These are phyloP conservation scores for Ptilonorhynchus violaceus DNA, from an alignment of 2,113 vertebrate genomes.

Conservation along the genomic window DNA sequence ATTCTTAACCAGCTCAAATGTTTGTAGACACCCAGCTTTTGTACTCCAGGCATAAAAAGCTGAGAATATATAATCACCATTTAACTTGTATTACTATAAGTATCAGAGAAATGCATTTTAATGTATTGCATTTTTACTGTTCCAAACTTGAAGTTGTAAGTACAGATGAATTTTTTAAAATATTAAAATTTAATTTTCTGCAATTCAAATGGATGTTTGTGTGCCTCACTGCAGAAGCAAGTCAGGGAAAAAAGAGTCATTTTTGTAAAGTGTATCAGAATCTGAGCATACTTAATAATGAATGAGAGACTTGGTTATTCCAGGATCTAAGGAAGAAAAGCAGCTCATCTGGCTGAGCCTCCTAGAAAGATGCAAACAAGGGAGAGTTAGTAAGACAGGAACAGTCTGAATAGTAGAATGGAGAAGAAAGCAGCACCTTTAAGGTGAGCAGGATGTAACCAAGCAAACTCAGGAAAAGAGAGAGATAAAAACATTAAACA, in stretches of 20 bases:
- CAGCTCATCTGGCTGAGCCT: background rate
- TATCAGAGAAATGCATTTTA: background rate
- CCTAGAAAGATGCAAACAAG: background rate
- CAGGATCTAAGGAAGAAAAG: background rate
- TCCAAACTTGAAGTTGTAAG: background rate
- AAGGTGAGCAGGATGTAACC: background rate
- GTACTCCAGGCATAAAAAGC: background rate
- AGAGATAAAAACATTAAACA: background rate
- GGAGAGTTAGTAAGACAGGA: background rate
- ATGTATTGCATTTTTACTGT: background rate
- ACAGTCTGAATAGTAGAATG: background rate
- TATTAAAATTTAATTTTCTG: background rate
- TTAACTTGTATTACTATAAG: background rate
- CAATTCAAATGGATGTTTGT: background rate
- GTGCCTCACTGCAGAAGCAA: background rate
- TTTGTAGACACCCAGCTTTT: background rate
- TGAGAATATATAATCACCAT: background rate
- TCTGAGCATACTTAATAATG: background rate
- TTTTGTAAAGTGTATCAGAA: background rate
- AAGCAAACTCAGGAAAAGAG: background rate
- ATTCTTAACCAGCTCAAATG: background rate
- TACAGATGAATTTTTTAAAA: background rate
- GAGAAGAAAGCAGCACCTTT: background rate
- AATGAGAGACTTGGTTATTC: background rate
- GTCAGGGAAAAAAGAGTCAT: fast-evolving